These are phyloP conservation scores for Syrphus vitripennis DNA, from an alignment of 2,888 invertebrate genomes.

Conservation along the genomic window DNA sequence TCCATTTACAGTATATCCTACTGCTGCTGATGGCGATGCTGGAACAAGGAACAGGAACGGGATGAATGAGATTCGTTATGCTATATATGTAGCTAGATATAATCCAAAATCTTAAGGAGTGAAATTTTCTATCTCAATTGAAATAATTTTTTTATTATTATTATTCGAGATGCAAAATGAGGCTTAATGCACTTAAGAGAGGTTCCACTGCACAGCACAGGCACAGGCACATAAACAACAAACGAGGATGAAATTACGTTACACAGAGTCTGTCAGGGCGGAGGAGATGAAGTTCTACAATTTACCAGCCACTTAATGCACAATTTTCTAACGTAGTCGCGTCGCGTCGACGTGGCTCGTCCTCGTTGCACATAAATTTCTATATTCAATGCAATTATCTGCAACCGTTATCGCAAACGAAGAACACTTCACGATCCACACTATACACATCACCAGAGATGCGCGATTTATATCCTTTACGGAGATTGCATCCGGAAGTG, in stretches of 20 bases:
- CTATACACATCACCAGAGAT: background rate
- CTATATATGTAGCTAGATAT: background rate
- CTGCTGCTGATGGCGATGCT: background rate
- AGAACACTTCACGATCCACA: conserved; percentile 22
- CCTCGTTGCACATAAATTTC: conserved; percentile 36
- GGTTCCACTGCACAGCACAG: conserved; percentile 39
- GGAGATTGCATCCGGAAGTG: conserved; percentile 45
- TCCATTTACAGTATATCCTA: conserved; percentile 62
- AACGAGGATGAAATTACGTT: background rate
- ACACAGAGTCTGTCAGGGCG: background rate
- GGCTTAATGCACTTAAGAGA: conserved; percentile 22
- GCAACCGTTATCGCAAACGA: conserved; percentile 35
- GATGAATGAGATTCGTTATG: conserved; percentile 22
- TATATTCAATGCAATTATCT: conserved; percentile 55
- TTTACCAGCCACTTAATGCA: conserved; percentile 53
- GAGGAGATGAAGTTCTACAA: conserved; percentile 9
- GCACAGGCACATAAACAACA: background rate
- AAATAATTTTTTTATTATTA: too few species aligned
- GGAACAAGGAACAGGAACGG: background rate
- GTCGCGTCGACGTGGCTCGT: background rate
- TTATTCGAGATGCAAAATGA: conserved; percentile 23
- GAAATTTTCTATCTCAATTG: conserved; percentile 12
- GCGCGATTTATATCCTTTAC: conserved; percentile 44
- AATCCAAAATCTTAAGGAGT: conserved; percentile 50
- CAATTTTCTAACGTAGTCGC: conserved; percentile 41